Conservation (phyloP, 2,797 vertebrate genomes). For the Myripristis jacobus region DNA sequence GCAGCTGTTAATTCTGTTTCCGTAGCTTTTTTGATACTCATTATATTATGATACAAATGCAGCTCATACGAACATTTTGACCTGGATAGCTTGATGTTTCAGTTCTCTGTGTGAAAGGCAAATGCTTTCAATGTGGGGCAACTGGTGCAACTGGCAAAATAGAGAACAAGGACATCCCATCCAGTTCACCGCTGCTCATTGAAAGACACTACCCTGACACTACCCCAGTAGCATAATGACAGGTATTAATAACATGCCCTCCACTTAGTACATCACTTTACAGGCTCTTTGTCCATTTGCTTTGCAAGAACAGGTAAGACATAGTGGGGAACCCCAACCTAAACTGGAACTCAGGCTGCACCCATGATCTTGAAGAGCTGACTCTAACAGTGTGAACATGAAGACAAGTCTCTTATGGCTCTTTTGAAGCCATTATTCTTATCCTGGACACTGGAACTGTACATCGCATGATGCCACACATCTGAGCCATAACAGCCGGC, state of each 20-base stretch:
- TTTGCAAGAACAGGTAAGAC: not conserved
- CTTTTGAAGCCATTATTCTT: too few relatives aligned
- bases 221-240: not conserved
- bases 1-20: constrained; percentile 15
- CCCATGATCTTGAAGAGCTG: too few relatives aligned
- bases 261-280: constrained; percentile 8
- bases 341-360: too few relatives aligned
- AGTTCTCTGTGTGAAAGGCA: too few relatives aligned
- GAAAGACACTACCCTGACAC: not conserved
- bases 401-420: too few relatives aligned
- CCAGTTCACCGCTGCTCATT: not conserved
- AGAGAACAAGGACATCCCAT: not conserved
- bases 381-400: too few relatives aligned
- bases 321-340: too few relatives aligned
- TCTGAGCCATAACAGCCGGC: too few relatives aligned
- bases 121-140: not conserved
- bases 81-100: not conserved
- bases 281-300: not conserved
- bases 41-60: constrained; percentile 11
- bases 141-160: too few relatives aligned
- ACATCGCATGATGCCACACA: too few relatives aligned
- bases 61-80: constrained; percentile 1
- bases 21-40: not conserved
- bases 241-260: not conserved
- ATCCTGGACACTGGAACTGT: too few relatives aligned